Evolutionary conservation across 2,113 vertebrate genomes (phyloP).

Genomic region (Zapus hudsonius): DNA sequence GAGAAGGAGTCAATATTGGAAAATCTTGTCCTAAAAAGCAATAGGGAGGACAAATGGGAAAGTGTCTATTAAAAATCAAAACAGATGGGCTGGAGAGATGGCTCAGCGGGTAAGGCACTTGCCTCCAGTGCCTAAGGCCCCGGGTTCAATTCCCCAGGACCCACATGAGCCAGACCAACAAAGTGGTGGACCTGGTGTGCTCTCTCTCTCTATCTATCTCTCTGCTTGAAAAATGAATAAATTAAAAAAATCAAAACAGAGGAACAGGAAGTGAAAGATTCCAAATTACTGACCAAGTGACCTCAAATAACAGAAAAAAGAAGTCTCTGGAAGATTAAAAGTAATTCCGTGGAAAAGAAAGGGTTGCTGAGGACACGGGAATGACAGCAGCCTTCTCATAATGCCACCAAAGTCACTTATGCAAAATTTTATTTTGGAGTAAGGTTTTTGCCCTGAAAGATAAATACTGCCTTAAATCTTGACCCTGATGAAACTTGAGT

Average conservation of each 20-base stretch:
- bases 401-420: background rate
- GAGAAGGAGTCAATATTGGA: slow-evolving; percentile 40
- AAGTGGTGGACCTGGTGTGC: no score
- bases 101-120: no score
- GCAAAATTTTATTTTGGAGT: background rate
- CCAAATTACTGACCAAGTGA: slow-evolving; percentile 53
- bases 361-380: background rate
- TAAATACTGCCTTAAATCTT: slow-evolving; percentile 32
- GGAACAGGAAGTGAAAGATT: slow-evolving; percentile 59
- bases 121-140: no score
- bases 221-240: no score
- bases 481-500: slow-evolving; percentile 41
- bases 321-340: slow-evolving; percentile 56
- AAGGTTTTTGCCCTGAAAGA: slow-evolving; percentile 1
- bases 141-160: no score
- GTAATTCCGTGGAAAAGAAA: slow-evolving; percentile 53
- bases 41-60: background rate
- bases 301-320: slow-evolving; percentile 60
- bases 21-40: background rate
- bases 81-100: no score
- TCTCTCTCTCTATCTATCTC: no score
- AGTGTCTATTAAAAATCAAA: slow-evolving; percentile 55
- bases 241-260: slow-evolving; percentile 60
- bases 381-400: background rate
- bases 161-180: no score